These are phyloP conservation scores for Zophobas atratus DNA, from an alignment of 1,140 invertebrate genomes.

Conservation along the genomic window DNA sequence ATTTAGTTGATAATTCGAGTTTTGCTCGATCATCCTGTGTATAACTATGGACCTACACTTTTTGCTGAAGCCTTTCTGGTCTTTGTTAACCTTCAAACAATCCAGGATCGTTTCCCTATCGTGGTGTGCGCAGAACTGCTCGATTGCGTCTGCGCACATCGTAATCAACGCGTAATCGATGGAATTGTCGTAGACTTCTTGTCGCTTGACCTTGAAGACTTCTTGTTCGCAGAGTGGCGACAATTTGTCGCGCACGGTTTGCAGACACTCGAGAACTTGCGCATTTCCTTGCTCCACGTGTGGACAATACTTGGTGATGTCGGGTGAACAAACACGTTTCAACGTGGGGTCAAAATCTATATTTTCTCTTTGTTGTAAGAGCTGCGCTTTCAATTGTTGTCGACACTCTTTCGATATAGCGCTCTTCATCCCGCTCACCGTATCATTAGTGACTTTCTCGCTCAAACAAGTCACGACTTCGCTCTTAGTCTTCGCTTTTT, in stretches of 20 bases:
- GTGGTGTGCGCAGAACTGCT: conserved; percentile 82
- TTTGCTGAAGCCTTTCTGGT: conserved; percentile 86
- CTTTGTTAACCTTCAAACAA: conserved; percentile 84
- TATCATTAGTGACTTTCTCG: conserved; percentile 91
- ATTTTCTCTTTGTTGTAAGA: conserved; percentile 91
- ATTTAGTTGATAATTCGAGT: conserved; percentile 94
- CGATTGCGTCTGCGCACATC: conserved; percentile 88
- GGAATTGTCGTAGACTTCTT: conserved; percentile 88
- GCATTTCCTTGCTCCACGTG: conserved; percentile 83
- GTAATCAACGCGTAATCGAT: conserved; percentile 89
- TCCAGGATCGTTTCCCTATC: conserved; percentile 80
- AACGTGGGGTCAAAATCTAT: conserved; percentile 89
- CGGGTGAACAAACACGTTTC: conserved; percentile 80
- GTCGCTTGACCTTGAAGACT: conserved; percentile 87
- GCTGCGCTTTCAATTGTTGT: conserved; percentile 89
- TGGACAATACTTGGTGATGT: conserved; percentile 84
- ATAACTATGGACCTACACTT: conserved; percentile 90
- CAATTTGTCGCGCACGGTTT: conserved; percentile 78
- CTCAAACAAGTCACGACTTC: conserved; percentile 95
- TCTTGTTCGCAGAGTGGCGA: conserved; percentile 81
- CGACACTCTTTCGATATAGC: conserved; percentile 89
- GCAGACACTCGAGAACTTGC: conserved; percentile 90
- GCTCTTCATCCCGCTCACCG: conserved; percentile 83
- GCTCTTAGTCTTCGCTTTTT: conserved; percentile 82
- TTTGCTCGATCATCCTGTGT: conserved; percentile 93